Conservation (phyloP, 2,797 vertebrate genomes). For the Macropus fuliginosus region DNA sequence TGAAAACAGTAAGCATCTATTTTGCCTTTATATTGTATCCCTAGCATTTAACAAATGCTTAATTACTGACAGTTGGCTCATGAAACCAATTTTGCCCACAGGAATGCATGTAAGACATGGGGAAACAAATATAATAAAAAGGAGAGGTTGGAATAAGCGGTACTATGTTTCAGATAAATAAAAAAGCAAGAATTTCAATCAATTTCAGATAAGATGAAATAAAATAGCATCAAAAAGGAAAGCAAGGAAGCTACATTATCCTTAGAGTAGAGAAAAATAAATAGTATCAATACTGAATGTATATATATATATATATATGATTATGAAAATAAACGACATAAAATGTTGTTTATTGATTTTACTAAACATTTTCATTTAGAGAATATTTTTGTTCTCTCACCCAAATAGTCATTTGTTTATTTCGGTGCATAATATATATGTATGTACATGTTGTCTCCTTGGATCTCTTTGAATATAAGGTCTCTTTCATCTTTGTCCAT, state of each 20-base stretch:
- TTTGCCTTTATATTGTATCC: no score
- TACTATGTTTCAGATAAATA: neutral
- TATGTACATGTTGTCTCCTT: neutral
- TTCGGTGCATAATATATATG: neutral
- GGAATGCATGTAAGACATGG: no score
- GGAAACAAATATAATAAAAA: neutral
- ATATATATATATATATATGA: no score
- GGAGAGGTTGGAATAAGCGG: neutral
- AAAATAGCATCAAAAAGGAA: neutral
- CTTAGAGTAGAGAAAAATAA: neutral
- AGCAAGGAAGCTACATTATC: neutral
- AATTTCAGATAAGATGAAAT: neutral
- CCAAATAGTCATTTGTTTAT: neutral
- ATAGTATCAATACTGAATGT: neutral
- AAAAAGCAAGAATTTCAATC: neutral
- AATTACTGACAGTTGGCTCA: no score
- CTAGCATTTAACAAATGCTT: no score
- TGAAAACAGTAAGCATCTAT: no score
- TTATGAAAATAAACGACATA: no score
- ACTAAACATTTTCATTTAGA: neutral
- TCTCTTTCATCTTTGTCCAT: slow-evolving; percentile 8
- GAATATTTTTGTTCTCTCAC: neutral
- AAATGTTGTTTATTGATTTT: neutral
- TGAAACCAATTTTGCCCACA: no score
- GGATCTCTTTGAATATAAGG: neutral